A percentile compares a stretch with the other conserved stretches of the same genome.
phyloP scores from a whole-genome alignment of 2,888 invertebrate genomes.

The Nebria brevicollis region DNA sequence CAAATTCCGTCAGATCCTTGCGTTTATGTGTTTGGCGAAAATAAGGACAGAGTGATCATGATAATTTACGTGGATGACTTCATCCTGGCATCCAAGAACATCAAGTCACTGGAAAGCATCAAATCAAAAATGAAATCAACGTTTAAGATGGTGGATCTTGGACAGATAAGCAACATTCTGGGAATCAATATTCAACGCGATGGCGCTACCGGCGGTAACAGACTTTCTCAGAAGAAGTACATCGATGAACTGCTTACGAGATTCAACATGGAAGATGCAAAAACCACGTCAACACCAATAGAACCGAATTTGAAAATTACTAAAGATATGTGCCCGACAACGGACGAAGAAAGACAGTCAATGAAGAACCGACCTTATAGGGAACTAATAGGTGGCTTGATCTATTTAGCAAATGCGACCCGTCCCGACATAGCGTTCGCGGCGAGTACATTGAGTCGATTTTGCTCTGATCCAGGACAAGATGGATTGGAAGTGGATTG shows the following conservation, averaged over 20 bases:
- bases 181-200: constrained; percentile 48
- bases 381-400: constrained; percentile 49
- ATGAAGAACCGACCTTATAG: constrained; percentile 47
- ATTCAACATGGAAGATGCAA: constrained; percentile 44
- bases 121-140: constrained; percentile 47
- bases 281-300: constrained; percentile 47
- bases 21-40: constrained; percentile 44
- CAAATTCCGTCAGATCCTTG: constrained; percentile 48
- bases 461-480: constrained; percentile 21
- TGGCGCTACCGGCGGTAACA: constrained; percentile 47
- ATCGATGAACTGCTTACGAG: constrained; percentile 45
- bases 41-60: constrained; percentile 30
- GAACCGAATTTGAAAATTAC: constrained; percentile 49
- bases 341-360: constrained; percentile 12
- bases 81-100: constrained; percentile 47
- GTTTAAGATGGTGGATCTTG: constrained; percentile 49
- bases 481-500: constrained; percentile 37
- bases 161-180: constrained; percentile 43
- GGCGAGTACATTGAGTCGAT: constrained; percentile 48
- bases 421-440: constrained; percentile 50
- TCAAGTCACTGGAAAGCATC: constrained; percentile 29
- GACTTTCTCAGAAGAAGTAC: constrained; percentile 48
- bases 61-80: constrained; percentile 49
- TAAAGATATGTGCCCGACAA: constrained; percentile 32
- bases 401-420: constrained; percentile 49